Evolutionary conservation across 2,113 vertebrate genomes (phyloP).

Genomic region (Hystrix brachyura): DNA sequence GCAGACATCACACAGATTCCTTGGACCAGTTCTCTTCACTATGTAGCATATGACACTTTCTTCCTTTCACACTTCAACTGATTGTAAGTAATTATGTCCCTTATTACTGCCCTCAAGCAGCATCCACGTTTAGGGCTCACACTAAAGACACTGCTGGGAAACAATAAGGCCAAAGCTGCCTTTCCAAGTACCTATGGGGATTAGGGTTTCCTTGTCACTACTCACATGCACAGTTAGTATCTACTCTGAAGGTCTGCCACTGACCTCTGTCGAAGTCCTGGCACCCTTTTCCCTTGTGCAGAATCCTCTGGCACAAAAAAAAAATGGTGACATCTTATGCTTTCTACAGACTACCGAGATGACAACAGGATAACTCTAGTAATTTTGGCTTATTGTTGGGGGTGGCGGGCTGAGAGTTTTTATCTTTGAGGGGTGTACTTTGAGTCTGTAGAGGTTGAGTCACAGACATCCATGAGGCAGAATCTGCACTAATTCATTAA

Average conservation of each 20-base stretch:
- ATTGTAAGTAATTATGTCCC: not conserved
- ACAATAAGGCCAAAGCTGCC: not conserved
- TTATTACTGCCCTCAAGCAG: not conserved
- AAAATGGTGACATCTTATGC: not conserved
- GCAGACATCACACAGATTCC: not conserved
- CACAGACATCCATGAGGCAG: not conserved
- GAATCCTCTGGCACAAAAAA: not conserved
- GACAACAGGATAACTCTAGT: not conserved
- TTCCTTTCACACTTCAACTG: not conserved
- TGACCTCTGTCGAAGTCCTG: not conserved
- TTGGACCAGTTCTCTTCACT: not conserved
- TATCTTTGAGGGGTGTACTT: not conserved
- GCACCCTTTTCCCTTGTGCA: not conserved
- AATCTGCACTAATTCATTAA: conserved; percentile 40
- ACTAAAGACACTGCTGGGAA: not conserved
- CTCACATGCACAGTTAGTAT: not conserved
- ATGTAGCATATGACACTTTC: not conserved
- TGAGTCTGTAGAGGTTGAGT: not conserved
- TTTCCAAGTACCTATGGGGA: not conserved
- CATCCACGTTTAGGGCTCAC: not conserved
- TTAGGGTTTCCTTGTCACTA: not conserved
- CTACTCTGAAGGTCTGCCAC: not conserved
- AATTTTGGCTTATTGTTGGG: not conserved
- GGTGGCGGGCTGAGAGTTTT: not conserved
- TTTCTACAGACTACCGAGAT: not conserved